phyloP scores from a whole-genome alignment of 2,113 vertebrate genomes.

The Mugil cephalus region DNA sequence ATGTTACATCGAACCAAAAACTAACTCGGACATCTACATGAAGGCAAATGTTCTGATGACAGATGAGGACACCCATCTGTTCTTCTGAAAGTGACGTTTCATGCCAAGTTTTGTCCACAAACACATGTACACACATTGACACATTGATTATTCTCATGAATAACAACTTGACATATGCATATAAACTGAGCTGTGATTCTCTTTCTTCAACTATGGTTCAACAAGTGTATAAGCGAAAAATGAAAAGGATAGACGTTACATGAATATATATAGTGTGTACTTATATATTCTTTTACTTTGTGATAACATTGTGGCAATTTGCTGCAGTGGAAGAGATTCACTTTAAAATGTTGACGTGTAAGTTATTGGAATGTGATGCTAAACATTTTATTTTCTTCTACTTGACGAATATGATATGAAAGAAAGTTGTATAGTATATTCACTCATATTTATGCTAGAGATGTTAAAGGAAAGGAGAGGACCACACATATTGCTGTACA shows the following conservation, averaged over 20 bases:
- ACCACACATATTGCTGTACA: slow-evolving; percentile 72
- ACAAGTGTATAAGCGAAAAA: slow-evolving; percentile 55
- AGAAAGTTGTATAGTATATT: slow-evolving; percentile 75
- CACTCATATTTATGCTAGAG: slow-evolving; percentile 75
- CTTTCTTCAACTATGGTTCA: slow-evolving; percentile 42
- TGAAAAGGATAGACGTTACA: slow-evolving; percentile 46
- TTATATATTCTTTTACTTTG: slow-evolving; percentile 75
- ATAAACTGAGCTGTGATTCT: slow-evolving; percentile 59
- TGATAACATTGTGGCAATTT: slow-evolving; percentile 51
- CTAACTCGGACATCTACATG: slow-evolving; percentile 45
- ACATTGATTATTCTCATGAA: background rate
- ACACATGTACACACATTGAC: slow-evolving; percentile 28
- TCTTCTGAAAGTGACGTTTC: slow-evolving; percentile 62
- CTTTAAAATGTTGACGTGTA: slow-evolving; percentile 58
- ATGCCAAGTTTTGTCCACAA: slow-evolving; percentile 55
- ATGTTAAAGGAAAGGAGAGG: slow-evolving; percentile 60
- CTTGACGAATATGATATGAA: slow-evolving; percentile 69
- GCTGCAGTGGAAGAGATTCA: slow-evolving; percentile 61
- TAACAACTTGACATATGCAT: slow-evolving; percentile 48
- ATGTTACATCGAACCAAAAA: slow-evolving; percentile 63
- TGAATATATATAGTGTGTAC: slow-evolving; percentile 68
- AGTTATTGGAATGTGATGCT: slow-evolving; percentile 70
- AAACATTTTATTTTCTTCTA: slow-evolving; percentile 70
- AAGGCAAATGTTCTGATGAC: slow-evolving; percentile 54
- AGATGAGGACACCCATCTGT: slow-evolving; percentile 27